Percentiles rank a stretch among this genome's conserved stretches.
Conservation (phyloP, 2,113 vertebrate genomes). For the Brachypodius melanocephalos region DNA sequence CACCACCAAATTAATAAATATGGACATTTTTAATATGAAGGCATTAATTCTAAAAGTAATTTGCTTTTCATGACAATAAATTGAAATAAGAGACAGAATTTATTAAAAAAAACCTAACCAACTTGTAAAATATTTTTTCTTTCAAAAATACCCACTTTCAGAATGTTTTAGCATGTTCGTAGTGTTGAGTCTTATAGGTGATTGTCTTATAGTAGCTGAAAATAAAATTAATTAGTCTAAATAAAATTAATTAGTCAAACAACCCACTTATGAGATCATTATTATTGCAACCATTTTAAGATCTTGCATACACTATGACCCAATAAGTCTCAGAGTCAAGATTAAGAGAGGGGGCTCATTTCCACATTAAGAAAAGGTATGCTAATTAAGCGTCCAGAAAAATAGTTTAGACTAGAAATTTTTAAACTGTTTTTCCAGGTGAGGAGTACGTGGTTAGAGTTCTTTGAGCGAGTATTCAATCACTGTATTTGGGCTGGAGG, state of each 20-base stretch:
- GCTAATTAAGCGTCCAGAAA: neutral
- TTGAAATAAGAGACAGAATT: neutral
- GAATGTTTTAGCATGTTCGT: neutral
- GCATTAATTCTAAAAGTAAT: neutral
- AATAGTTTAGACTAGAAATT: neutral
- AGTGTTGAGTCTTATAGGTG: neutral
- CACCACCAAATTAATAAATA: neutral
- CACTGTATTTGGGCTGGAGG: neutral
- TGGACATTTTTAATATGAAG: neutral
- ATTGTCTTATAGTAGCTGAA: neutral
- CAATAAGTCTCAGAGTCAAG: neutral
- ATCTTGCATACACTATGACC: neutral
- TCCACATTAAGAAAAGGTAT: neutral
- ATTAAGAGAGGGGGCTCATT: neutral
- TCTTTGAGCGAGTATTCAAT: neutral
- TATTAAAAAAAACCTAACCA: neutral
- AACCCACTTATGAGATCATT: neutral
- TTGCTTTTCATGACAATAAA: neutral
- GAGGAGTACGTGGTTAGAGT: neutral
- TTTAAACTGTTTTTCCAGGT: accelerated
- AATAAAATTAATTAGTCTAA: constrained; percentile 1
- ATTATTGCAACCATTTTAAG: constrained; percentile 14
- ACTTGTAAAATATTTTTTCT: neutral
- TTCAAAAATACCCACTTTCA: neutral
- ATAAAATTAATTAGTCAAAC: neutral